These are phyloP conservation scores for Tokudaia muenninki DNA, from an alignment of 2,797 vertebrate genomes.

Conservation along the genomic window DNA sequence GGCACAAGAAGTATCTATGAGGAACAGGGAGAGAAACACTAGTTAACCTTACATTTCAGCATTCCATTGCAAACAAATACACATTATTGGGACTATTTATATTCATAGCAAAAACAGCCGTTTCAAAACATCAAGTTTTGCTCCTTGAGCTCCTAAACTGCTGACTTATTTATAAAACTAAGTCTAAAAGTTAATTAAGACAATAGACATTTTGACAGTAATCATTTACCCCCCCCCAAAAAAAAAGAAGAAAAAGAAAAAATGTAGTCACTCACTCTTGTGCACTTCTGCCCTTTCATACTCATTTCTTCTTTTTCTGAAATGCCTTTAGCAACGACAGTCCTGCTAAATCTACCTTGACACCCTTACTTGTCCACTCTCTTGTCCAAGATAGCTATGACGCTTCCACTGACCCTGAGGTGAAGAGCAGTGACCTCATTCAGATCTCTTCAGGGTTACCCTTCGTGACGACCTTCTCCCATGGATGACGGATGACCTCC, in stretches of 20 bases:
- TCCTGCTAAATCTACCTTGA: neutral
- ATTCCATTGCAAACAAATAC: neutral
- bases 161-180: neutral
- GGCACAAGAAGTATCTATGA: slow-evolving; percentile 96
- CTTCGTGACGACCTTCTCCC: neutral
- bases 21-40: neutral
- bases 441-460: neutral
- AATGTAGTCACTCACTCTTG: neutral
- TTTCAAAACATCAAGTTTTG: neutral
- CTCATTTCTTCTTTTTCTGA: slow-evolving; percentile 34
- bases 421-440: neutral
- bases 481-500: too few relatives aligned
- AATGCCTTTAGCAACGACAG: neutral
- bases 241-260: slow-evolving; percentile 15
- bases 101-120: neutral
- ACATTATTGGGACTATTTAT: neutral
- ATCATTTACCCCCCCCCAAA: neutral
- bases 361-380: neutral
- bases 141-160: neutral
- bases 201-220: neutral
- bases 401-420: neutral
- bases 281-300: neutral
- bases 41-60: neutral
- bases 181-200: neutral
- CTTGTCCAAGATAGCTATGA: neutral